These are phyloP conservation scores for Elephas maximus DNA, from an alignment of 2,113 vertebrate species.

Conservation along the genomic window DNA sequence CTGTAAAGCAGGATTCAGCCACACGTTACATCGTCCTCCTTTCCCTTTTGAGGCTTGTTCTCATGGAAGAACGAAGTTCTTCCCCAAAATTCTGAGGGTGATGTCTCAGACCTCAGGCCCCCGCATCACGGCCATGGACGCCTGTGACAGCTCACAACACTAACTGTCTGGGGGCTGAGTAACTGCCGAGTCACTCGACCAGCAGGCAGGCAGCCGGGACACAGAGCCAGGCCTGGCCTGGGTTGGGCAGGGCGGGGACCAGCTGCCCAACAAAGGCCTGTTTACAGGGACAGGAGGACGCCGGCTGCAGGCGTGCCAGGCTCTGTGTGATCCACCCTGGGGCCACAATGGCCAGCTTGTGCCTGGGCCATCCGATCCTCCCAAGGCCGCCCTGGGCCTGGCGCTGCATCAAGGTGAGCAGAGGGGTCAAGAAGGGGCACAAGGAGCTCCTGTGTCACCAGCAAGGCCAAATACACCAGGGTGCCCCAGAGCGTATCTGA, in stretches of 20 bases:
- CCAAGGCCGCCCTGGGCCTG: not conserved
- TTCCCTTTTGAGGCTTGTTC: accelerated
- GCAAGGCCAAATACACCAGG: accelerated
- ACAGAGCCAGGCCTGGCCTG: not conserved
- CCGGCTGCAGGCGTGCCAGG: not conserved
- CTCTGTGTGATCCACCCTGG: not conserved
- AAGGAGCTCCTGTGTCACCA: not conserved
- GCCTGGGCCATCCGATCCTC: not conserved
- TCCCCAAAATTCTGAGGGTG: not conserved
- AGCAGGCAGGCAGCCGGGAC: not conserved
- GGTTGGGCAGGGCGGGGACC: not conserved
- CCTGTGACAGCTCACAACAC: not conserved
- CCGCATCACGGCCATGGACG: accelerated
- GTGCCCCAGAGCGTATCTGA: too few species aligned
- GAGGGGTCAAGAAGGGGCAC: not conserved
- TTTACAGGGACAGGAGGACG: not conserved
- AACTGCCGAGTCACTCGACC: not conserved
- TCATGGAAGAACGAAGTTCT: accelerated
- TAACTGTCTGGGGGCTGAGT: not conserved
- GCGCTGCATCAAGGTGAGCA: not conserved
- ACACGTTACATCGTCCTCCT: accelerated
- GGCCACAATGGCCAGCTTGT: constrained; percentile 48
- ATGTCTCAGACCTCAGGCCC: not conserved
- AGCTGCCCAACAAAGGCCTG: not conserved
- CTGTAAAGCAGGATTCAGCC: not conserved